Evolutionary conservation across 1,140 invertebrate genomes (phyloP).

Genomic region (Hesperophylax magnus): DNA sequence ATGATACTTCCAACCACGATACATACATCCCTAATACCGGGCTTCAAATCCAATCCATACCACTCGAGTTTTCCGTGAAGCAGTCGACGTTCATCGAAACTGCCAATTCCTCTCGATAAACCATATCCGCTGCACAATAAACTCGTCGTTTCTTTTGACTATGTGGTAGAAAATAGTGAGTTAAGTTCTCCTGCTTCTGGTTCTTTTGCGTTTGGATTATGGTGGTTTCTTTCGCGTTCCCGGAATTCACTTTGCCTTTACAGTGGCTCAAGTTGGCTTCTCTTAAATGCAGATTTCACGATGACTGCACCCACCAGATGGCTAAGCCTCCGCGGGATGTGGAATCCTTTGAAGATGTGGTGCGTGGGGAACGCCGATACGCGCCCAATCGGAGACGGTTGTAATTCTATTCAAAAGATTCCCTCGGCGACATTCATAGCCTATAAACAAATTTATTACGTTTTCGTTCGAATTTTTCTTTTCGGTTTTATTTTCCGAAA

Average conservation of each 20-base stretch:
- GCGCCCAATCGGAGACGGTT: background rate
- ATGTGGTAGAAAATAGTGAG: no score
- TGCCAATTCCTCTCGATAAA: no score
- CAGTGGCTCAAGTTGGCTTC: slow-evolving; percentile 27
- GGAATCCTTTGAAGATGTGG: slow-evolving; percentile 31
- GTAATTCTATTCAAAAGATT: slow-evolving; percentile 18
- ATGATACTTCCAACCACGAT: no score
- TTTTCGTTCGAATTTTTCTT: background rate
- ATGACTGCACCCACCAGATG: slow-evolving; percentile 37
- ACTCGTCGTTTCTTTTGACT: no score
- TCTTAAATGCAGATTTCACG: slow-evolving; percentile 56
- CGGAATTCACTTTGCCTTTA: slow-evolving; percentile 43
- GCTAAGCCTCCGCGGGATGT: background rate
- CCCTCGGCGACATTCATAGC: background rate
- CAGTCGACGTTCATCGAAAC: no score
- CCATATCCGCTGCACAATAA: no score
- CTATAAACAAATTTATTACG: background rate
- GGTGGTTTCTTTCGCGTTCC: background rate
- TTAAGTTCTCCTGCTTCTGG: no score
- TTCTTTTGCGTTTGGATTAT: background rate
- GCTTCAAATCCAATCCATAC: no score
- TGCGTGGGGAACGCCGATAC: slow-evolving; percentile 16
- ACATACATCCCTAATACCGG: no score
- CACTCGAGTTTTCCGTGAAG: no score
- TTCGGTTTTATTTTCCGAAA: no score